These are phyloP conservation scores for Melipona beecheii DNA, from an alignment of 2,888 invertebrate species.

Conservation along the genomic window DNA sequence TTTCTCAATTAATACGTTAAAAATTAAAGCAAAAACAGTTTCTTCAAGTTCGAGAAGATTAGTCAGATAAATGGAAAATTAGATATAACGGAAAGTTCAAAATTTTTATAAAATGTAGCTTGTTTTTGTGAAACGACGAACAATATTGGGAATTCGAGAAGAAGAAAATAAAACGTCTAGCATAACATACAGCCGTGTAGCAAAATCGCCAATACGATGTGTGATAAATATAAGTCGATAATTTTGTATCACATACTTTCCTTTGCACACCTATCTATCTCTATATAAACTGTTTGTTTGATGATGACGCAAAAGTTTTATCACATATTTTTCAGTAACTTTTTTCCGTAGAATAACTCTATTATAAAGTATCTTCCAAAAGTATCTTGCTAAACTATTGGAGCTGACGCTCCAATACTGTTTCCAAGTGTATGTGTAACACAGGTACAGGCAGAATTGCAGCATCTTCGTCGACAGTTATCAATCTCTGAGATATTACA, in stretches of 20 bases:
- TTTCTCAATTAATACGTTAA: not conserved
- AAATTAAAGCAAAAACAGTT: not conserved
- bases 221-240: slow-evolving; percentile 19
- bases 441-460: too few relatives aligned
- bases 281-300: not conserved
- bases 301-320: not conserved
- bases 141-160: slow-evolving; percentile 3
- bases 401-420: too few relatives aligned
- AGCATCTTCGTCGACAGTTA: not conserved
- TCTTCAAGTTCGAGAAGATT: too few relatives aligned
- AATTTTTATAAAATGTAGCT: too few relatives aligned
- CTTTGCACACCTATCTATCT: too few relatives aligned
- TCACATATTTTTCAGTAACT: not conserved
- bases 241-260: not conserved
- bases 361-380: too few relatives aligned
- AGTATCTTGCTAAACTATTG: too few relatives aligned
- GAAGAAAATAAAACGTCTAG: slow-evolving; percentile 16
- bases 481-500: not conserved
- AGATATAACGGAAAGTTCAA: too few relatives aligned
- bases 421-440: too few relatives aligned
- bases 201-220: not conserved
- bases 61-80: too few relatives aligned
- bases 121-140: not conserved
- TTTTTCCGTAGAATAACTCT: too few relatives aligned
- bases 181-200: not conserved